Evolutionary conservation across 1,140 invertebrate species (phyloP).

Genomic region (Lineus longissimus): DNA sequence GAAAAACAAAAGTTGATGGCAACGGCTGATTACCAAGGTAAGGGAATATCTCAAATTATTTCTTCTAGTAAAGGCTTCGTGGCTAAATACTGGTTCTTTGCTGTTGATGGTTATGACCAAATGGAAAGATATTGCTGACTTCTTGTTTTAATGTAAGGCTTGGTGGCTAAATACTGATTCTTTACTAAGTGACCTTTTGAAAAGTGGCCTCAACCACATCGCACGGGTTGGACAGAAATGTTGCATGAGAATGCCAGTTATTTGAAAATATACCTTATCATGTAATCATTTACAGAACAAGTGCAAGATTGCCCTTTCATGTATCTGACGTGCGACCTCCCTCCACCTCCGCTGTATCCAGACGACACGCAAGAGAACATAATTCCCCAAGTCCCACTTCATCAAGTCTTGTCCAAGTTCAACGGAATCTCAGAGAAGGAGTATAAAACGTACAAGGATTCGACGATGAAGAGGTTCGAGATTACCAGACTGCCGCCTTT

Average conservation of each 20-base stretch:
- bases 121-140: too few species aligned
- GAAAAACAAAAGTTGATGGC: slow-evolving; percentile 74
- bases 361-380: slow-evolving; percentile 98
- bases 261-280: too few species aligned
- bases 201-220: too few species aligned
- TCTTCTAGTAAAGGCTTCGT: too few species aligned
- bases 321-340: slow-evolving; percentile 94
- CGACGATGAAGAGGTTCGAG: slow-evolving; percentile 95
- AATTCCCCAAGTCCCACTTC: slow-evolving; percentile 96
- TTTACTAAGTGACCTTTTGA: too few species aligned
- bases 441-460: slow-evolving; percentile 99
- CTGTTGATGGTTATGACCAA: too few species aligned
- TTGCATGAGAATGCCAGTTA: too few species aligned
- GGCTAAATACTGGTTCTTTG: too few species aligned
- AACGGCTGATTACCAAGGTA: slow-evolving; percentile 77
- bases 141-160: too few species aligned
- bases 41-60: too few species aligned
- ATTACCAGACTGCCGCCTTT: slow-evolving; percentile 93
- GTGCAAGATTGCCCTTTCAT: slow-evolving; percentile 87
- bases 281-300: slow-evolving; percentile 58
- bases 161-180: too few species aligned
- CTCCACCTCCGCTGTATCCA: slow-evolving; percentile 91
- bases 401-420: slow-evolving; percentile 89
- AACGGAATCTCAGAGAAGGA: slow-evolving; percentile 94
- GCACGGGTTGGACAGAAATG: too few species aligned